phyloP scores from a whole-genome alignment of 2,113 vertebrate genomes.

The Seriola dumerili region DNA sequence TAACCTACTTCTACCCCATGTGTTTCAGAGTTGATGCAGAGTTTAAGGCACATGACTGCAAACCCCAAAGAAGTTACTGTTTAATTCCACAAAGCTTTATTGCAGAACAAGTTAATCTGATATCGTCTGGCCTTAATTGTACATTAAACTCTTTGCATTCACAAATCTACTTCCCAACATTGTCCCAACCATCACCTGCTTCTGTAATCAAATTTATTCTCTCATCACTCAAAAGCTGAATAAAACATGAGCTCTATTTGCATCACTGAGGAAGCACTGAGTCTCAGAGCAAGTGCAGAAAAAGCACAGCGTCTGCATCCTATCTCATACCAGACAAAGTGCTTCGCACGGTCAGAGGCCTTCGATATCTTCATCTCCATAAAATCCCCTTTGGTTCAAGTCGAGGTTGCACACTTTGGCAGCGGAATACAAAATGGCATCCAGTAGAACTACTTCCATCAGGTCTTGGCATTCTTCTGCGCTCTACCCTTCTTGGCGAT shows the following conservation, averaged over 20 bases:
- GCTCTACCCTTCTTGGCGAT: slow-evolving; percentile 37
- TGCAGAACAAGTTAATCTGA: slow-evolving; percentile 11
- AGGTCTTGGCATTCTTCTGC: slow-evolving; percentile 33
- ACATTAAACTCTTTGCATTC: slow-evolving; percentile 13
- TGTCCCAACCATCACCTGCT: slow-evolving; percentile 43
- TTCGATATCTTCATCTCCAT: slow-evolving; percentile 48
- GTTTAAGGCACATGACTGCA: background rate
- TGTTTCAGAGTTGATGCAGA: too few relatives aligned
- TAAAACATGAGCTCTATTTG: slow-evolving; percentile 67
- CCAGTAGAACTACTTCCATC: slow-evolving; percentile 21
- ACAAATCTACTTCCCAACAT: slow-evolving; percentile 13
- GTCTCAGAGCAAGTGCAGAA: slow-evolving; percentile 7
- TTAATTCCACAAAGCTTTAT: slow-evolving; percentile 8
- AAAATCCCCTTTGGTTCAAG: slow-evolving; percentile 59
- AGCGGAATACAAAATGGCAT: slow-evolving; percentile 40
- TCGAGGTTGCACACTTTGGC: slow-evolving; percentile 45
- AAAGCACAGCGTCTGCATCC: slow-evolving; percentile 31
- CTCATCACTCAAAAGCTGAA: slow-evolving; percentile 62
- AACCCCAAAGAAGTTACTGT: background rate
- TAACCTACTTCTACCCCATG: background rate
- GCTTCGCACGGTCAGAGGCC: slow-evolving; percentile 38
- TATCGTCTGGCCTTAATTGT: slow-evolving; percentile 21
- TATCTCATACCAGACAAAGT: slow-evolving; percentile 33
- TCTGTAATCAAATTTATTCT: slow-evolving; percentile 55
- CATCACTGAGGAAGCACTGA: slow-evolving; percentile 30